Conservation (phyloP, 2,888 invertebrate genomes). For the Dioctria linearis region DNA sequence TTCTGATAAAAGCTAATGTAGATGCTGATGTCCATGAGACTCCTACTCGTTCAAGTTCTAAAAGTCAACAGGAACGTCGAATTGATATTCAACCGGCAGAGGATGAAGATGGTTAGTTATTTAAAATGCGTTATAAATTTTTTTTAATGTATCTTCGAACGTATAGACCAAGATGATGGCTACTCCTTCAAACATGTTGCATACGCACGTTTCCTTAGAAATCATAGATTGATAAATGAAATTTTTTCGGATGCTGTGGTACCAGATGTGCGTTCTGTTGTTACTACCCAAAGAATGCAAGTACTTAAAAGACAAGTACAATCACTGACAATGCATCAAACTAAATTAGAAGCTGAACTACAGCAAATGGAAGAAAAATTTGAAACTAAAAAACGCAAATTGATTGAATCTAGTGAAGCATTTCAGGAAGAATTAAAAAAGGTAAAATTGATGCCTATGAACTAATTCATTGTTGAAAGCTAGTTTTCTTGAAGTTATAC, state of each 20-base stretch:
- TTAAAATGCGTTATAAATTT: slow-evolving; percentile 44
- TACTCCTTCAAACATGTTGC: slow-evolving; percentile 96
- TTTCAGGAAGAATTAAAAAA: slow-evolving; percentile 96
- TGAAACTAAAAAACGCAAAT: slow-evolving; percentile 94
- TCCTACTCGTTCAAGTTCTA: slow-evolving; percentile 69
- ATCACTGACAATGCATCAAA: slow-evolving; percentile 96
- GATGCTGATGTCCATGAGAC: slow-evolving; percentile 73
- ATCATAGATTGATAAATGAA: slow-evolving; percentile 97
- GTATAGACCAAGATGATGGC: slow-evolving; percentile 89
- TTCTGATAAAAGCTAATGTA: slow-evolving; percentile 68
- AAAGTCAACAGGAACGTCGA: slow-evolving; percentile 79
- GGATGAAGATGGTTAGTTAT: slow-evolving; percentile 89
- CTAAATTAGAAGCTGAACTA: slow-evolving; percentile 94
- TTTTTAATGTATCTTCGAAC: slow-evolving; percentile 12
- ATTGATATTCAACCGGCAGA: slow-evolving; percentile 98
- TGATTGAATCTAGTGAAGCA: slow-evolving; percentile 92
- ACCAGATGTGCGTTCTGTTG: slow-evolving; percentile 97
- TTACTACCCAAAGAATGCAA: slow-evolving; percentile 94
- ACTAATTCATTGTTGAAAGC: too few relatives aligned
- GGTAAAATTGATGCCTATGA: slow-evolving; percentile 69
- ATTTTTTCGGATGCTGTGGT: slow-evolving; percentile 97
- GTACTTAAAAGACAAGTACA: slow-evolving; percentile 95
- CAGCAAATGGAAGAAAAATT: slow-evolving; percentile 98
- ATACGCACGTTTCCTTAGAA: slow-evolving; percentile 93
- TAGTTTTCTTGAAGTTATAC: too few relatives aligned